Conservation (phyloP, 2,888 invertebrate species). For the Julus scandinavius region DNA sequence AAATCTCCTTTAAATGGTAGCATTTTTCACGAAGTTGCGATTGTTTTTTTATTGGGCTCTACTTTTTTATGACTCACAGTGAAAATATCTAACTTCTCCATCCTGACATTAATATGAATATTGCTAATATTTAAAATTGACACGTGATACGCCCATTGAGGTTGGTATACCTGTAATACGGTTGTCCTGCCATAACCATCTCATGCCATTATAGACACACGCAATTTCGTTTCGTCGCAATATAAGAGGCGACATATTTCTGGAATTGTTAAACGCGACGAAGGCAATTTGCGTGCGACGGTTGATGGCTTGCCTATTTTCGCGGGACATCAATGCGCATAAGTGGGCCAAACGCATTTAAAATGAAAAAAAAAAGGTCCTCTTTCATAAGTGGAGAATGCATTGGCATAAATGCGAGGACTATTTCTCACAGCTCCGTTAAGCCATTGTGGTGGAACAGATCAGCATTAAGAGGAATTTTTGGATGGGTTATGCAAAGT, state of each 20-base stretch:
- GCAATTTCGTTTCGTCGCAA: neutral
- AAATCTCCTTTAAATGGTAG: no score
- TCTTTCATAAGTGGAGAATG: constrained; percentile 22
- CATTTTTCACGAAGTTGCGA: no score
- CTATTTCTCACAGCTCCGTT: neutral
- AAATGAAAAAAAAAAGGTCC: neutral
- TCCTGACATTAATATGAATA: no score
- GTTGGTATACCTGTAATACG: neutral
- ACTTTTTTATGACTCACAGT: no score
- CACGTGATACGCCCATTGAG: neutral
- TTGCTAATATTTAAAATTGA: no score
- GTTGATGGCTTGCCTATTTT: neutral
- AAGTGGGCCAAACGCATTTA: constrained; percentile 16
- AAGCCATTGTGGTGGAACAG: constrained; percentile 4
- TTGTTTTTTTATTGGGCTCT: no score
- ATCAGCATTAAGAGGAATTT: constrained; percentile 33
- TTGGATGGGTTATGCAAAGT: constrained; percentile 33
- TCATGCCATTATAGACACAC: neutral
- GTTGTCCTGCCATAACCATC: neutral
- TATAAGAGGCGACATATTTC: neutral
- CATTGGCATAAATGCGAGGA: constrained; percentile 17
- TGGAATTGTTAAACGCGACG: neutral
- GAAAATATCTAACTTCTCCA: no score
- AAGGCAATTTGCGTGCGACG: neutral
- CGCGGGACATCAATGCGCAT: neutral